Base-by-base conservation (phyloP, 2,888 invertebrate genomes). In the Ennomos fuscantarius region DNA sequence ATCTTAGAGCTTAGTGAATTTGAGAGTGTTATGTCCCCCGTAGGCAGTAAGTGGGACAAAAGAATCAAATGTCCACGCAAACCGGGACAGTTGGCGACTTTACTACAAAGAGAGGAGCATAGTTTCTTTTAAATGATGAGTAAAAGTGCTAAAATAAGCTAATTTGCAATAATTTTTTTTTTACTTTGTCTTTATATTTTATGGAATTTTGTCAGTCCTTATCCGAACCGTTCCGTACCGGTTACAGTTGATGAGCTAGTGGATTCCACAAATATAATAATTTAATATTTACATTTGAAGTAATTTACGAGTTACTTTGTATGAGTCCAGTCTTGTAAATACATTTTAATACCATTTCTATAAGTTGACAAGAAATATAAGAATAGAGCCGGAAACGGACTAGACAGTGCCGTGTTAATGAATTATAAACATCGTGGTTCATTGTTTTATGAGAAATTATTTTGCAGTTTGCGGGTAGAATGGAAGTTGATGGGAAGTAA, bases 321-420 rank as follows among this genome's bases (percentile, higher is more conserved):
- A n/a, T n/a, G n/a, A n/a, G n/a, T n/a, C n/a, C n/a, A n/a, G n/a
- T 58, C 59, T 62, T 42, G 48, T 53, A 45, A 46, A 58, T 63
- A 55, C 58, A 62, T 65, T 62, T 56, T 62, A 63, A 63, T 63
- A 60, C 50, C 13, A 62, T 65, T 67, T 63, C 60, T 65, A 60
- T 60, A 52, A 56, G 62, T 60, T 52, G 60, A 43, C 48, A 63
- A 63, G 65, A 62, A 65, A 68, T 60, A 65, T 62, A 62, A 67
- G 61, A 60, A 60, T 51, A 60, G 43, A 57, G 55, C 62, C 62
- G 67, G 67, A 68, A 63, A 65, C 65, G 36, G 63, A 54, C 65
- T 61, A 60, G 60, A 60, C 60, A 57, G 46, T 39, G 63, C 36
- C 40, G 50, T 39, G 55, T 62, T 68, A 68, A 68, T 68, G 65